A percentile compares a stretch with the other conserved stretches of the same genome.
Evolutionary conservation across 2,888 invertebrate genomes (phyloP).

Genomic region (Mythimna pallens): DNA sequence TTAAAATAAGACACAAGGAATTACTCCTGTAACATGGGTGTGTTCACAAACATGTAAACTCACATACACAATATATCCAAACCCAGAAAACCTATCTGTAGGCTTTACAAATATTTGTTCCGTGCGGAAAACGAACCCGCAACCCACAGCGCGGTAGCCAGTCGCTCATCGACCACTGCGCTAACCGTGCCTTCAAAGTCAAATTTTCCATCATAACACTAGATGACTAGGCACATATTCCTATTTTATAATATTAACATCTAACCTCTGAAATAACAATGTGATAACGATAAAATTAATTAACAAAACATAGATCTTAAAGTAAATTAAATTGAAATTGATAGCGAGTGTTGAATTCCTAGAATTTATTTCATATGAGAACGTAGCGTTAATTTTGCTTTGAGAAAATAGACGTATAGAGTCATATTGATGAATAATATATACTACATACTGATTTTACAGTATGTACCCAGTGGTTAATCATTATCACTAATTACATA

Average conservation of each 20-base stretch:
- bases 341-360: not conserved
- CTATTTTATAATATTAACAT: not conserved
- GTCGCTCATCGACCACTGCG: too few relatives aligned
- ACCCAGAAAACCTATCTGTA: too few relatives aligned
- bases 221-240: not conserved
- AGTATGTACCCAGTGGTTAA: not conserved
- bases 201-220: not conserved
- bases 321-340: conserved; percentile 1
- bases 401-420: not conserved
- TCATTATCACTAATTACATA: not conserved
- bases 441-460: not conserved
- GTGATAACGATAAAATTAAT: not conserved
- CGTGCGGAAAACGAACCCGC: too few relatives aligned
- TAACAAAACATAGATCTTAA: not conserved
- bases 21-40: too few relatives aligned
- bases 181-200: too few relatives aligned
- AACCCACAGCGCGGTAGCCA: too few relatives aligned
- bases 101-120: too few relatives aligned
- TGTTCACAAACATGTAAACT: too few relatives aligned
- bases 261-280: conserved; percentile 1
- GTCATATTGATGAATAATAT: not conserved
- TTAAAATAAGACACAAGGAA: too few relatives aligned
- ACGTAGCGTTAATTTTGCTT: conserved; percentile 1
- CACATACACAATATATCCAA: too few relatives aligned
- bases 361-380: not conserved